Conservation (phyloP, 2,113 vertebrate species). For the Rhegmatorhina hoffmannsi region DNA sequence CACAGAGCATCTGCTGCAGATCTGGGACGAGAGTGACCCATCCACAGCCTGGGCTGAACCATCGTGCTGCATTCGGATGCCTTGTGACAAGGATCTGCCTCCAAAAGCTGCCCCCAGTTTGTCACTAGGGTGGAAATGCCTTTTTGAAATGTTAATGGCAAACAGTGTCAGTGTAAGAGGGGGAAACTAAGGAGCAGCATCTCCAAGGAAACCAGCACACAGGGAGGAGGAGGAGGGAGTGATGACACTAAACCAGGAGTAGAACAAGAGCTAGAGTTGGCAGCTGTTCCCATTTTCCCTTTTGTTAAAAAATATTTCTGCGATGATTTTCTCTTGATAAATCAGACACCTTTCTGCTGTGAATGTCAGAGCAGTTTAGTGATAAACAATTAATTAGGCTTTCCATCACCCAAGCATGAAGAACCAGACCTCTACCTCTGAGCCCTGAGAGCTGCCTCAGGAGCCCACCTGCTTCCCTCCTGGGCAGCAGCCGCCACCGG, state of each 20-base stretch:
- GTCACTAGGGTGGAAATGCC: background rate
- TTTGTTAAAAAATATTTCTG: background rate
- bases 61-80: background rate
- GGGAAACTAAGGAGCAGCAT: background rate
- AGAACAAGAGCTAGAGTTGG: background rate
- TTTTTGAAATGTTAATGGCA: background rate
- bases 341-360: background rate
- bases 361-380: background rate
- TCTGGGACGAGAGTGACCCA: background rate
- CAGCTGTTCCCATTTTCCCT: background rate
- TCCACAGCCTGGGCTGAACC: background rate
- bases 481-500: background rate
- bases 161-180: background rate
- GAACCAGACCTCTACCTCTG: background rate
- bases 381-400: background rate
- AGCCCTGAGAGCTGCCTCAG: background rate
- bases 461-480: background rate
- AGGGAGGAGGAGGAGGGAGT: background rate
- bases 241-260: background rate
- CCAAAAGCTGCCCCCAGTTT: background rate
- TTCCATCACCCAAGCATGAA: background rate
- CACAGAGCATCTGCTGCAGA: slow-evolving; percentile 34
- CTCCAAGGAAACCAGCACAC: slow-evolving; percentile 14
- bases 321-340: background rate
- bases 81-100: background rate